Conservation (phyloP, 1,140 invertebrate species). For the Orchesella cincta region DNA sequence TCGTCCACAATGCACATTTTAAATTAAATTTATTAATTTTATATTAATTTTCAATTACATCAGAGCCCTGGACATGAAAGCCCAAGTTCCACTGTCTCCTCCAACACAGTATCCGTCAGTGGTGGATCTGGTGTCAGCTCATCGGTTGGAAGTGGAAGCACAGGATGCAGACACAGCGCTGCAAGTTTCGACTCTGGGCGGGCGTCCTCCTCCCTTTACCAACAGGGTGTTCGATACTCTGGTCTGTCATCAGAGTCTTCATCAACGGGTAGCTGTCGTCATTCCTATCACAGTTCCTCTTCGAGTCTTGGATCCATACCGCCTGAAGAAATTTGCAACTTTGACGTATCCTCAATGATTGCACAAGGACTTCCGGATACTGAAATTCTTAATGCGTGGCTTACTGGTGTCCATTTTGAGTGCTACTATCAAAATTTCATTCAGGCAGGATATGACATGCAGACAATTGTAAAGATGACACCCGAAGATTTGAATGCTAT, state of each 20-base stretch:
- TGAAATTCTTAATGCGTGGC: constrained; percentile 14
- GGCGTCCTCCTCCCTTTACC: constrained; percentile 69
- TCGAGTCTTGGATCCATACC: constrained; percentile 61
- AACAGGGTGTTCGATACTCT: constrained; percentile 55
- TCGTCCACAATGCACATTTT: not conserved
- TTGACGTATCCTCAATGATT: constrained; percentile 64
- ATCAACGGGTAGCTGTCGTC: constrained; percentile 57
- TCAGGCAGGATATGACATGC: constrained; percentile 94
- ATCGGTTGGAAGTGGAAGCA: constrained; percentile 53
- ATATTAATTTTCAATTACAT: not conserved
- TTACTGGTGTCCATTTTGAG: constrained; percentile 78
- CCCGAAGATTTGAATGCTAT: constrained; percentile 73
- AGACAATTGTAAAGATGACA: constrained; percentile 96
- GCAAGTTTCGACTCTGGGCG: constrained; percentile 89
- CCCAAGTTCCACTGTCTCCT: constrained; percentile 80
- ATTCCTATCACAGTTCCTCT: constrained; percentile 63
- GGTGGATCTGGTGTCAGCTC: constrained; percentile 53
- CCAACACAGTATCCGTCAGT: constrained; percentile 56
- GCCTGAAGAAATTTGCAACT: constrained; percentile 55
- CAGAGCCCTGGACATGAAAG: constrained; percentile 85
- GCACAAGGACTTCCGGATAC: constrained; percentile 60
- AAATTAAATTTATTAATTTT: constrained; percentile 1
- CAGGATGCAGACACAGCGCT: constrained; percentile 81
- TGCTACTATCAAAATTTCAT: constrained; percentile 94
- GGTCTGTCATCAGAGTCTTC: constrained; percentile 60